These are phyloP conservation scores for Leptopilina boulardi DNA, from an alignment of 1,140 invertebrate species.

Conservation along the genomic window DNA sequence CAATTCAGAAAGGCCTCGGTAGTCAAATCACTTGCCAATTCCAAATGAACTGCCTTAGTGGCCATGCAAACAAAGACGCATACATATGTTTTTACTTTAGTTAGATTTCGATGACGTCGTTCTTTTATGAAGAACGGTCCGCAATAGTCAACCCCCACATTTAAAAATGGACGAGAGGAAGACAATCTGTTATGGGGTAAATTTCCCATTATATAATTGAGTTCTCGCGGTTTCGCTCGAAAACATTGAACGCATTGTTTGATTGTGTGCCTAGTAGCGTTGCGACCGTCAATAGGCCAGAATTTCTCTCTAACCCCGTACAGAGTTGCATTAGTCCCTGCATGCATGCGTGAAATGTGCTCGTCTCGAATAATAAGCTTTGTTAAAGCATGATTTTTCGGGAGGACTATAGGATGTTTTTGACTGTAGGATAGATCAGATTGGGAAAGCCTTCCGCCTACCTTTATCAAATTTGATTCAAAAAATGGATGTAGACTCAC, in stretches of 20 bases:
- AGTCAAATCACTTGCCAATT: slow-evolving; percentile 57
- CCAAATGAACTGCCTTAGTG: slow-evolving; percentile 61
- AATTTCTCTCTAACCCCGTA: slow-evolving; percentile 48
- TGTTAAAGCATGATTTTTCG: slow-evolving; percentile 50
- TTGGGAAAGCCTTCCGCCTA: slow-evolving; percentile 58
- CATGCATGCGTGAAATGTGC: slow-evolving; percentile 52
- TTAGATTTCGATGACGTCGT: slow-evolving; percentile 60
- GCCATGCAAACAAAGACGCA: slow-evolving; percentile 46
- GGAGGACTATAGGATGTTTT: no score
- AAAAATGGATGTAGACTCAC: slow-evolving; percentile 51
- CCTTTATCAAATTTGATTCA: slow-evolving; percentile 53
- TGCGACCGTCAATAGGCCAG: slow-evolving; percentile 57
- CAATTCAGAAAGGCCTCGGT: slow-evolving; percentile 56
- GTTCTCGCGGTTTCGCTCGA: slow-evolving; percentile 8
- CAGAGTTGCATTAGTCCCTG: slow-evolving; percentile 51
- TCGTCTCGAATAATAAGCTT: slow-evolving; percentile 50
- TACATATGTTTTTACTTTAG: slow-evolving; percentile 38
- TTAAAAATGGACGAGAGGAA: slow-evolving; percentile 34
- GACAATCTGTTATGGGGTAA: slow-evolving; percentile 59
- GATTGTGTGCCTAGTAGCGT: slow-evolving; percentile 42
- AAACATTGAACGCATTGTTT: slow-evolving; percentile 53
- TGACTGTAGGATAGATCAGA: slow-evolving; percentile 50
- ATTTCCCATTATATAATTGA: slow-evolving; percentile 61
- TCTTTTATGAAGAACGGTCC: slow-evolving; percentile 54
- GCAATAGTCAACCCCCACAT: slow-evolving; percentile 29